These are phyloP conservation scores for Eleginops maclovinus DNA, from an alignment of 2,113 vertebrate genomes.

Conservation along the genomic window DNA sequence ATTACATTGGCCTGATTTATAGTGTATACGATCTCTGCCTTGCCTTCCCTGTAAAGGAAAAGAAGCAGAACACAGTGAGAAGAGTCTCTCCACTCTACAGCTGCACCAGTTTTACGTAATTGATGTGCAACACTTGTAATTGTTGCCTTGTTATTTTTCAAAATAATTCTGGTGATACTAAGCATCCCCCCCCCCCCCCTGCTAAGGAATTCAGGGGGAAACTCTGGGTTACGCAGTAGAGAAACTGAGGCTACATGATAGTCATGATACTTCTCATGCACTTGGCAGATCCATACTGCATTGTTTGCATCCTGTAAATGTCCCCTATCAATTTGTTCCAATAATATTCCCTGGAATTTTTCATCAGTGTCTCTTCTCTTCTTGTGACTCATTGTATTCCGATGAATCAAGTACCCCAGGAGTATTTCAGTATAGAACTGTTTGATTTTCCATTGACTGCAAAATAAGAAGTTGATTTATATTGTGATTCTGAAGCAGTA, in stretches of 20 bases:
- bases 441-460: conserved; percentile 18
- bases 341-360: neutral
- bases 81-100: conserved; percentile 48
- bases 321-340: conserved; percentile 19
- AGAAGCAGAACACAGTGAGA: conserved; percentile 53
- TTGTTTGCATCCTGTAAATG: conserved; percentile 47
- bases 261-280: conserved; percentile 35
- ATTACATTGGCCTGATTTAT: conserved; percentile 69
- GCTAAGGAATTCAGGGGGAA: conserved; percentile 56
- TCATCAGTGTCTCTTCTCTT: neutral
- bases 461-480: conserved; percentile 33
- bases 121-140: conserved; percentile 71
- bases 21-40: conserved; percentile 30
- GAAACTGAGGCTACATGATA: conserved; percentile 35
- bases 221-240: conserved; percentile 38
- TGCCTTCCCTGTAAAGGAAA: conserved; percentile 48
- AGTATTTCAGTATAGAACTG: neutral
- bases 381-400: neutral
- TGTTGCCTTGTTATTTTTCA: conserved; percentile 74
- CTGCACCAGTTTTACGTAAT: conserved; percentile 66
- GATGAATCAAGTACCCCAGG: neutral
- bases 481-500: conserved; percentile 13
- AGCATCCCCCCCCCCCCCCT: conserved; percentile 12
- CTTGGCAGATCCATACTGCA: conserved; percentile 43
- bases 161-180: conserved; percentile 65